Conservation (phyloP, 2,797 vertebrate species). For the Calcarius lapponicus region DNA sequence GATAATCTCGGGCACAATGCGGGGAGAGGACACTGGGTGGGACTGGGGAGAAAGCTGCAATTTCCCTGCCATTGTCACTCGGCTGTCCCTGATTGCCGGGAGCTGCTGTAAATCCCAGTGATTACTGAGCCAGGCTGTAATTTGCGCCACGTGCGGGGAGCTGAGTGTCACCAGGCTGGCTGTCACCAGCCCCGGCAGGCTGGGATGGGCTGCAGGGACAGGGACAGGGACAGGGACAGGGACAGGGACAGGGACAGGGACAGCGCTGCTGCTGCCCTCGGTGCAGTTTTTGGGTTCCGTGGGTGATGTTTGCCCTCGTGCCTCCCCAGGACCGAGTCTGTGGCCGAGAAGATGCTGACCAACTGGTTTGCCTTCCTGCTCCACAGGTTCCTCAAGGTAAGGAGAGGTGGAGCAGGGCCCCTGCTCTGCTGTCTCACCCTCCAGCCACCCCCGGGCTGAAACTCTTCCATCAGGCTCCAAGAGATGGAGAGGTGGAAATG, state of each 20-base stretch:
- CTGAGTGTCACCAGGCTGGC: constrained; percentile 50
- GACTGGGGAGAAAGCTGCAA: constrained; percentile 70
- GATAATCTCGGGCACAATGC: constrained; percentile 71
- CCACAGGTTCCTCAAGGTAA: constrained; percentile 97
- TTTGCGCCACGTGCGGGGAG: constrained; percentile 66
- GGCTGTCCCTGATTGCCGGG: constrained; percentile 57
- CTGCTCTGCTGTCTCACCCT: not conserved
- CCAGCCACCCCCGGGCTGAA: not conserved
- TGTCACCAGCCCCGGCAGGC: constrained; percentile 6
- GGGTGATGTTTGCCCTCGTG: not conserved
- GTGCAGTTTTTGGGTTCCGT: not conserved
- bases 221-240: too few species aligned
- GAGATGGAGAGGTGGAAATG: not conserved
- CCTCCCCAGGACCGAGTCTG: constrained; percentile 89
- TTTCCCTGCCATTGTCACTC: constrained; percentile 70
- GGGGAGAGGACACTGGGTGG: constrained; percentile 67
- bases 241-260: not conserved
- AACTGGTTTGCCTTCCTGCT: constrained; percentile 99
- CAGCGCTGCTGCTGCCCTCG: not conserved
- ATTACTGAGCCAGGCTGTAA: constrained; percentile 70
- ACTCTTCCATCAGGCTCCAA: not conserved
- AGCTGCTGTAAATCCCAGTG: constrained; percentile 63
- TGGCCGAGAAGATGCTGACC: constrained; percentile 98
- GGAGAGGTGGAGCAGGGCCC: not conserved
- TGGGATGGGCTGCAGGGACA: not conserved